Evolutionary conservation across 2,797 vertebrate species (phyloP), one percentile per base, ranked within the genome.

Genomic region (Vultur gryphus): DNA sequence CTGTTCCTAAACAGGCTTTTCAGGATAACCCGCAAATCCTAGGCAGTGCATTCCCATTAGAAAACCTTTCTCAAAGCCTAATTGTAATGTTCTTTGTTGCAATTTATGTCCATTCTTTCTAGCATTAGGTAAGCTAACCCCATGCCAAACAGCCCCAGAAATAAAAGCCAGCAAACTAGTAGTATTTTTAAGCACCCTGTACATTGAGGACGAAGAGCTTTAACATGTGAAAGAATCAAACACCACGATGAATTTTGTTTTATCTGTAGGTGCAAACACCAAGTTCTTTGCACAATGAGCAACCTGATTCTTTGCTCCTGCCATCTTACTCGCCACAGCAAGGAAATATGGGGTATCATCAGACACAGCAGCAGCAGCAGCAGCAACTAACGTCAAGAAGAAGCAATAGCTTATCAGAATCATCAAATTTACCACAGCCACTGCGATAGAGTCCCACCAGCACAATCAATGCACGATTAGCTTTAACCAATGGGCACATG

Each of bases 271-370:
- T 97, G 55, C 97, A 98, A 94, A 96, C 96, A 51, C 89, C 98
- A 77, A 97, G 97, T 67, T 96, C 98, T 95, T 95, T 98, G 97
- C 97, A 97, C 96, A 97, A 86, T 49, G 98, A 98, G 75, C 98
- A 97, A 65, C 80, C 97, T 0, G 96, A 98, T 88, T 94, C 97
- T 24, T 94, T 98, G 51, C 97, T 98, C 62, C 95, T 98, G 71
- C 96, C 98, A 29, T 79, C 97, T 84, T 98, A 97, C 93, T 91
- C 97, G 2, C 97, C 97, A 65, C 98, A 96, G 91, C 98, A 98
- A 77, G 98, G 95, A 77, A 94, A 87, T 51, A 67, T 98, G 93
- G 96, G 95, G 62, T 98, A 97, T 58, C 96, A 94, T 21, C 94
- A 96, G 37, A 52, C 96, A 15, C 97, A 97, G 44, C 93, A 97